These are phyloP conservation scores for Narcine bancroftii DNA, from an alignment of 2,113 vertebrate genomes.

Conservation along the genomic window DNA sequence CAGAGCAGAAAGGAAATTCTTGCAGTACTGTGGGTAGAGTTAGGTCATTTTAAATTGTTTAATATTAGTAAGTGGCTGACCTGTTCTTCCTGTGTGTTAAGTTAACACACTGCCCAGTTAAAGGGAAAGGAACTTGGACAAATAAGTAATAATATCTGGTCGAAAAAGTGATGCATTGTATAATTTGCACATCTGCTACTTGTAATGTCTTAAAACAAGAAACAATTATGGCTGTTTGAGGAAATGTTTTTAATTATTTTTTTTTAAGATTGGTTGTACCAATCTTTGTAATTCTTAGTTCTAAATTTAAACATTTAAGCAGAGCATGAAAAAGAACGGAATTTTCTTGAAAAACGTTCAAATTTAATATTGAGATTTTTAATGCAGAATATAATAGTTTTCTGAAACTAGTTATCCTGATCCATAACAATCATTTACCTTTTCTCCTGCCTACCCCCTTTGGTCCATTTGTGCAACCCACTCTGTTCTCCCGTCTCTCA, in stretches of 20 bases:
- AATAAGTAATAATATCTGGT: slow-evolving; percentile 26
- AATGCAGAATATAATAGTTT: background rate
- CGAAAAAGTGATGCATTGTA: slow-evolving; percentile 17
- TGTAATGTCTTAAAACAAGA: slow-evolving; percentile 13
- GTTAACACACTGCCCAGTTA: slow-evolving; percentile 15
- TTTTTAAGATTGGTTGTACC: background rate
- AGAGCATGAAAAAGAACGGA: background rate
- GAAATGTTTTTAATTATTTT: background rate
- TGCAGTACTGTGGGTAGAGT: slow-evolving; percentile 28
- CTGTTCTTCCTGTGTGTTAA: slow-evolving; percentile 33
- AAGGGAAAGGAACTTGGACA: slow-evolving; percentile 21
- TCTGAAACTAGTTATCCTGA: slow-evolving; percentile 2
- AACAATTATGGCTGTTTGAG: slow-evolving; percentile 16
- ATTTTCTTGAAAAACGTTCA: background rate
- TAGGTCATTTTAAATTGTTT: slow-evolving; percentile 37
- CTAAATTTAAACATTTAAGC: background rate
- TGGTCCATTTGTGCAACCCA: background rate
- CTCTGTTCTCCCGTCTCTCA: too few species aligned
- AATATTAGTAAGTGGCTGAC: slow-evolving; percentile 37
- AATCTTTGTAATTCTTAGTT: background rate
- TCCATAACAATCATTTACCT: background rate
- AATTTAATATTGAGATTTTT: background rate
- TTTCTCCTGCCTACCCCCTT: background rate
- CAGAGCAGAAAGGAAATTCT: slow-evolving; percentile 35
- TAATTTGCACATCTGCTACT: slow-evolving; percentile 32